Conservation (phyloP, 1,140 invertebrate species). For the Drosophila biarmipes region DNA sequence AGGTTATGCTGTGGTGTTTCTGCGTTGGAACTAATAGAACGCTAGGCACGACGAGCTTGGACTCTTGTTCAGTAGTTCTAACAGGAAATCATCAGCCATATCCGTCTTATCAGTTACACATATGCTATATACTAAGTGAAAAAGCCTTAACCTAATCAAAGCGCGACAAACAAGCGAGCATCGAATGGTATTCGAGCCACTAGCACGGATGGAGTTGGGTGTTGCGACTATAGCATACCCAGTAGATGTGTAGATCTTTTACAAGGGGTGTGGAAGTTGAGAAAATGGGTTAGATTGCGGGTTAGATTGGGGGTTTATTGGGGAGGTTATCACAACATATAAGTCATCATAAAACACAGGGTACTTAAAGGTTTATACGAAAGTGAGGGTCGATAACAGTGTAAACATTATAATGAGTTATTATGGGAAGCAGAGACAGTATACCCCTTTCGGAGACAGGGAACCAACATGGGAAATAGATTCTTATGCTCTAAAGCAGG, state of each 20-base stretch:
- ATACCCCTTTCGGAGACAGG: background rate
- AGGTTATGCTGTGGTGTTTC: conserved; percentile 66
- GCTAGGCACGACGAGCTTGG: conserved; percentile 4
- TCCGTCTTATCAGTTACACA: conserved; percentile 66
- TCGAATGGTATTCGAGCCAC: conserved; percentile 22
- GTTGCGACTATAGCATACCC: conserved; percentile 15
- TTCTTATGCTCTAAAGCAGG: background rate
- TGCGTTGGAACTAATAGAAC: conserved; percentile 60
- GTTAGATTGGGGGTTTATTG: too few relatives aligned
- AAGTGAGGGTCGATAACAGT: too few relatives aligned
- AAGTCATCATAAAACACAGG: too few relatives aligned
- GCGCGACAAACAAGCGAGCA: conserved; percentile 63
- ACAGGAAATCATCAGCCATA: conserved; percentile 83
- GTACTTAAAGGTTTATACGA: too few relatives aligned
- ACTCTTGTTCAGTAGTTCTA: conserved; percentile 40
- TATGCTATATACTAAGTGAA: conserved; percentile 53
- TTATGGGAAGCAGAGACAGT: too few relatives aligned
- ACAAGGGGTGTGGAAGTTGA: background rate
- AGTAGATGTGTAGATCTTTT: background rate
- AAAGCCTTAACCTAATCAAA: conserved; percentile 83
- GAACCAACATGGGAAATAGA: background rate
- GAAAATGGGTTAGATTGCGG: too few relatives aligned
- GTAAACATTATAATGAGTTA: too few relatives aligned
- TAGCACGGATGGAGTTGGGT: background rate
- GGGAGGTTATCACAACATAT: too few relatives aligned